Conservation (phyloP, 2,113 vertebrate genomes). For the Microcebus ravelobensis region DNA sequence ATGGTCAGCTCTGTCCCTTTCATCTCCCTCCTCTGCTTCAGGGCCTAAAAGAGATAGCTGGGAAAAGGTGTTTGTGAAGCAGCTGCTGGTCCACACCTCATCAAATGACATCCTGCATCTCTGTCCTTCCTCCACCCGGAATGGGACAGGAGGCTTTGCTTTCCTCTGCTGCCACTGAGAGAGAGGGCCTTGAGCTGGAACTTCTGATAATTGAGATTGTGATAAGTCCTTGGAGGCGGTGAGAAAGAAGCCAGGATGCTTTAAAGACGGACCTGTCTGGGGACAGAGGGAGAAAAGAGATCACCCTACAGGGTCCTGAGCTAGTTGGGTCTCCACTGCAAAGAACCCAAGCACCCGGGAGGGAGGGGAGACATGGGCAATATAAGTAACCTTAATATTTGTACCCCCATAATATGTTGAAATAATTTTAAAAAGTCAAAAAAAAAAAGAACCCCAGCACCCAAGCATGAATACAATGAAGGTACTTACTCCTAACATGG, state of each 20-base stretch:
- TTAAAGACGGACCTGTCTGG: not conserved
- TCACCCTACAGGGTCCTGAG: not conserved
- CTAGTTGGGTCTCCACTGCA: not conserved
- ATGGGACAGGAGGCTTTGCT: not conserved
- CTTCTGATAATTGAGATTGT: not conserved
- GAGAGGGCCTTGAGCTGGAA: not conserved
- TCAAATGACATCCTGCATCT: slow-evolving; percentile 59
- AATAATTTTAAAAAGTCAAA: too few relatives aligned
- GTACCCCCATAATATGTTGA: too few relatives aligned
- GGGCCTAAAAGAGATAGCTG: slow-evolving; percentile 49
- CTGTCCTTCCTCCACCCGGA: slow-evolving; percentile 37
- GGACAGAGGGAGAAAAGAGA: not conserved
- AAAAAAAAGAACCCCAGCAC: not conserved
- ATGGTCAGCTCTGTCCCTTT: slow-evolving; percentile 62
- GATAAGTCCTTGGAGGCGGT: not conserved
- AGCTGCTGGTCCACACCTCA: slow-evolving; percentile 36
- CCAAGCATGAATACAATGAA: not conserved
- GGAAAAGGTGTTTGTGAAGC: slow-evolving; percentile 48
- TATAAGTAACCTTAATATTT: too few relatives aligned
- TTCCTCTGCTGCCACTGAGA: not conserved
- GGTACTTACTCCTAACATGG: not conserved
- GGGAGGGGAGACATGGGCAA: too few relatives aligned
- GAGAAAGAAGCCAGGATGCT: not conserved
- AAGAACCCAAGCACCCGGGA: not conserved
- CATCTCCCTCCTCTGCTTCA: slow-evolving; percentile 55